Percentiles rank a stretch among this genome's conserved stretches.
Evolutionary conservation across 2,797 vertebrate genomes (phyloP).

Genomic region (Jordanella pulchra): DNA sequence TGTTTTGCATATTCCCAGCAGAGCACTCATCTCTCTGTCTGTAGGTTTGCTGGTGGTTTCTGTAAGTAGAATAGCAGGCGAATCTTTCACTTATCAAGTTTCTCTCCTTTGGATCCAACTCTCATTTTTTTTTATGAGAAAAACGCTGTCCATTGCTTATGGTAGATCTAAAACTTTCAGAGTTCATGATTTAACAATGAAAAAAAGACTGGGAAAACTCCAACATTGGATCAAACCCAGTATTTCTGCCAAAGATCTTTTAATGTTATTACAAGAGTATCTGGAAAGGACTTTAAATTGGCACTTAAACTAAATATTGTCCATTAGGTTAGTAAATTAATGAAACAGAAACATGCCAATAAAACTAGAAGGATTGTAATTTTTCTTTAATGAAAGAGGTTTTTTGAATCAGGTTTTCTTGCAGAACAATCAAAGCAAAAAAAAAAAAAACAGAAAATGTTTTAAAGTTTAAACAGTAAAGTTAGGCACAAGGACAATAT

Average conservation of each 20-base stretch:
- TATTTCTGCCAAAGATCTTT: slow-evolving; percentile 1
- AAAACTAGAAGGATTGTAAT: slow-evolving; percentile 2
- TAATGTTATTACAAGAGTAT: slow-evolving; percentile 4
- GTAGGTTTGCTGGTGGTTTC: no score
- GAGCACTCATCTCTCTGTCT: no score
- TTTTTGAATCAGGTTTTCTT: neutral
- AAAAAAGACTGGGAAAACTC: neutral
- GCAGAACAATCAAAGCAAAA: neutral
- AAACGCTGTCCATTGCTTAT: no score
- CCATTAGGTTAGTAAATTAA: neutral
- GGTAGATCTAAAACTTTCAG: no score
- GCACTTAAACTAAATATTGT: neutral
- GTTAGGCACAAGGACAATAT: neutral
- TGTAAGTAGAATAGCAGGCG: no score
- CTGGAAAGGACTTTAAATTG: slow-evolving; percentile 3
- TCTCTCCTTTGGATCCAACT: no score
- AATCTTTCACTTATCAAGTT: no score
- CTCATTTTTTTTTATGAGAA: no score
- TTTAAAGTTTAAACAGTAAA: neutral
- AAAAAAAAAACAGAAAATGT: neutral
- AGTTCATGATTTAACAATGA: neutral
- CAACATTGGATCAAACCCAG: neutral
- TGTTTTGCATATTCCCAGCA: neutral
- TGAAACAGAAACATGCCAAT: neutral
- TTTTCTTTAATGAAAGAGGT: neutral